Percentiles rank a stretch among this genome's conserved stretches.
Conservation (phyloP, 1,140 invertebrate species). For the Rhopalosiphum padi region DNA sequence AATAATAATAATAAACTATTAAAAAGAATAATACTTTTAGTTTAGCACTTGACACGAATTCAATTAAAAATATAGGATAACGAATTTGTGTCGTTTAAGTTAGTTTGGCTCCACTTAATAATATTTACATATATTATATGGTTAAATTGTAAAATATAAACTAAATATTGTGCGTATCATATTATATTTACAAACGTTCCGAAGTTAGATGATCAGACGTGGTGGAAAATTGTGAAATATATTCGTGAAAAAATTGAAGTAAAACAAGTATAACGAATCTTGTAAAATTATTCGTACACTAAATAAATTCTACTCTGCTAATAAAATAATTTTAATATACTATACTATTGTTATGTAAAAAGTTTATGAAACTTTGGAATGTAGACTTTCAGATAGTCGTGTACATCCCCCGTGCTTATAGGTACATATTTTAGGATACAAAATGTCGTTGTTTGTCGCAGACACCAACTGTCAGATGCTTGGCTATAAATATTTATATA, state of each 20-base stretch:
- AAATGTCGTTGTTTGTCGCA: not conserved
- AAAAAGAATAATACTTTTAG: not conserved
- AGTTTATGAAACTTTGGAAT: not conserved
- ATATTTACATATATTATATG: not conserved
- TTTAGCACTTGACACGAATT: not conserved
- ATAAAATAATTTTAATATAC: not conserved
- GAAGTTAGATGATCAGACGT: not conserved
- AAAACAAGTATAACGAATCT: not conserved
- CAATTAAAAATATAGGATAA: not conserved
- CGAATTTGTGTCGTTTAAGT: not conserved
- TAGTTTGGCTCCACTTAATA: not conserved
- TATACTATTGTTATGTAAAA: not conserved
- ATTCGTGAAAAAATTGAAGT: not conserved
- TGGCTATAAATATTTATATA: too few relatives aligned
- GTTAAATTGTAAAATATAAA: not conserved
- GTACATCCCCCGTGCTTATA: not conserved
- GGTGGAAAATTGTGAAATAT: not conserved
- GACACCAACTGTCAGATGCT: not conserved
- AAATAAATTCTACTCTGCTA: too few relatives aligned
- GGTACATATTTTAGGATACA: not conserved
- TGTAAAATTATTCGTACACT: not conserved
- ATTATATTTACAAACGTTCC: not conserved
- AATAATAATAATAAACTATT: not conserved
- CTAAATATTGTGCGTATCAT: not conserved
- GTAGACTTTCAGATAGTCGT: not conserved